phyloP scores from a whole-genome alignment of 1,140 invertebrate species.

The Trichoplusia ni region DNA sequence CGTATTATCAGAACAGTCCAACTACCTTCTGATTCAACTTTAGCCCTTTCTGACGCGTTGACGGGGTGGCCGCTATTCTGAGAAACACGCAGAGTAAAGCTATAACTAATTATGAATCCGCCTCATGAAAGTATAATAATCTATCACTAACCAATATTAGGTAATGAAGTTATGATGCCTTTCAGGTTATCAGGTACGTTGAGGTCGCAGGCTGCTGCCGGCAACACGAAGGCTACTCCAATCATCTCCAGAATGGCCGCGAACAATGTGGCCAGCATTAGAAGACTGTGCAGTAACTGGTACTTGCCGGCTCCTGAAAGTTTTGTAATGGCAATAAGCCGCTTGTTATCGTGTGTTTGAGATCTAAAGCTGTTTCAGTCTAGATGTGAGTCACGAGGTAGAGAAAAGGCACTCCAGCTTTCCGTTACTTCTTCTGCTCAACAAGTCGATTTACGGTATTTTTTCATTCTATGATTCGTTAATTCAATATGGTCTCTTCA shows the following conservation, averaged over 20 bases:
- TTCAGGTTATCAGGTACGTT: slow-evolving; percentile 53
- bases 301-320: slow-evolving; percentile 65
- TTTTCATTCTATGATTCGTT: too few species aligned
- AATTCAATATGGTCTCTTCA: too few species aligned
- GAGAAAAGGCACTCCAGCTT: too few species aligned
- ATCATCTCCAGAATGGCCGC: slow-evolving; percentile 62
- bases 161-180: slow-evolving; percentile 62
- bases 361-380: background rate
- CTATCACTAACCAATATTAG: slow-evolving; percentile 61
- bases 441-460: too few species aligned
- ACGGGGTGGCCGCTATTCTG: too few species aligned
- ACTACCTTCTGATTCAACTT: too few species aligned
- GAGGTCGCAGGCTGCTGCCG: slow-evolving; percentile 65
- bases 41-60: too few species aligned
- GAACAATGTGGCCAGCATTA: slow-evolving; percentile 57
- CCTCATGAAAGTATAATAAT: background rate
- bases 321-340: slow-evolving; percentile 20
- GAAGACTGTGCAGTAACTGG: slow-evolving; percentile 54
- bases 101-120: background rate
- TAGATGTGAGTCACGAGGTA: too few species aligned
- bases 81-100: too few species aligned
- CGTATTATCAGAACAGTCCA: too few species aligned
- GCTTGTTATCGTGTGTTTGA: background rate
- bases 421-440: too few species aligned
- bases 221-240: slow-evolving; percentile 61